phyloP scores from a whole-genome alignment of 2,888 invertebrate species.

The Siphlonurus alternatus region DNA sequence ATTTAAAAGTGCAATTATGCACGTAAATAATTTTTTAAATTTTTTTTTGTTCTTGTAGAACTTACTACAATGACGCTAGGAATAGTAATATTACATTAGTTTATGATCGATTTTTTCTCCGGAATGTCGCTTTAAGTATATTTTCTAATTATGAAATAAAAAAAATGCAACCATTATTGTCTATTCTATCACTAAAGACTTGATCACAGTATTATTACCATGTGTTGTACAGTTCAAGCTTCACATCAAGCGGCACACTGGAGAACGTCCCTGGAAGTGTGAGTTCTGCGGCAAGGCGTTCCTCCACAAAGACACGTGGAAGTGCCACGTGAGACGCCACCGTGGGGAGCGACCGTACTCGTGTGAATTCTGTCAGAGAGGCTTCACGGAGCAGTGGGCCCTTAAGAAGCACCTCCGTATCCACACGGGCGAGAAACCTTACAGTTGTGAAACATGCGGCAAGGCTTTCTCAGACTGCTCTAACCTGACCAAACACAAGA shows the following conservation, averaged over 20 bases:
- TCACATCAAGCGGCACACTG: slow-evolving; percentile 39
- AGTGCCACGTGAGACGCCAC: slow-evolving; percentile 47
- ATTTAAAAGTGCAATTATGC: too few species aligned
- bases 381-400: slow-evolving; percentile 47
- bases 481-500: slow-evolving; percentile 52
- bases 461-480: slow-evolving; percentile 61
- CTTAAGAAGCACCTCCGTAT: slow-evolving; percentile 43
- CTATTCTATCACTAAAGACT: too few species aligned
- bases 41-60: too few species aligned
- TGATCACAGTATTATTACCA: too few species aligned
- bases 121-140: too few species aligned
- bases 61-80: too few species aligned
- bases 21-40: too few species aligned
- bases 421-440: slow-evolving; percentile 51
- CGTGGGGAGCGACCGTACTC: slow-evolving; percentile 44
- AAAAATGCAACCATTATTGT: too few species aligned
- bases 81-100: too few species aligned
- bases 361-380: slow-evolving; percentile 38
- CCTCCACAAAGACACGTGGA: slow-evolving; percentile 41
- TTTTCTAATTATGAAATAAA: too few species aligned
- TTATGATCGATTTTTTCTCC: too few species aligned
- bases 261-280: slow-evolving; percentile 40
- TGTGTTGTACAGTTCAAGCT: slow-evolving; percentile 31
- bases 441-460: slow-evolving; percentile 49
- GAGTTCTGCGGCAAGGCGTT: slow-evolving; percentile 39